Evolutionary conservation across 2,113 vertebrate genomes (phyloP).

Genomic region (Uria lomvia): DNA sequence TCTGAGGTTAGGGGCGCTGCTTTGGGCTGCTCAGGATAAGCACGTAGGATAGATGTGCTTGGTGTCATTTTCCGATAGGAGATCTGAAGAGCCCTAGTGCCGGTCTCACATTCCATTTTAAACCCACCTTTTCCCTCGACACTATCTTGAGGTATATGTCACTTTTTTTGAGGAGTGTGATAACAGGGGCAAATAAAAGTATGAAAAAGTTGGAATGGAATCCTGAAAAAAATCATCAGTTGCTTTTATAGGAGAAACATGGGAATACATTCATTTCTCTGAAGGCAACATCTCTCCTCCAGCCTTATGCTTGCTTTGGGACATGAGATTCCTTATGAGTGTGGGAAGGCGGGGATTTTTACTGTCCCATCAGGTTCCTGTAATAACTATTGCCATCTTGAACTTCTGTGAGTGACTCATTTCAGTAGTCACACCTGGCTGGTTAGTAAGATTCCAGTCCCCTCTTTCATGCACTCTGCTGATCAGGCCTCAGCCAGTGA

Average conservation of each 20-base stretch:
- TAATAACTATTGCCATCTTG: neutral
- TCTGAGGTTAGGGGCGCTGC: neutral
- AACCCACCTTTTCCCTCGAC: fast-evolving
- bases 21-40: neutral
- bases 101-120: neutral
- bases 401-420: neutral
- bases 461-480: neutral
- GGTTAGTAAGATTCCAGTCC: neutral
- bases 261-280: neutral
- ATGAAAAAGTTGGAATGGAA: neutral
- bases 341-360: neutral
- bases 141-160: neutral
- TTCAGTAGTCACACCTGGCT: neutral
- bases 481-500: neutral
- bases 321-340: neutral
- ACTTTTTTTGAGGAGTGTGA: neutral
- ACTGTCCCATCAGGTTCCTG: neutral
- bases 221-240: fast-evolving
- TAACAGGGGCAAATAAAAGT: neutral
- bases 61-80: neutral
- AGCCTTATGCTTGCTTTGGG: neutral
- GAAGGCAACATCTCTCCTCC: neutral
- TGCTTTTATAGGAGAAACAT: neutral
- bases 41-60: fast-evolving
- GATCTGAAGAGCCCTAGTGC: neutral